These are phyloP conservation scores for Leptinotarsa juncta DNA, from an alignment of 2,888 invertebrate species.

Conservation along the genomic window DNA sequence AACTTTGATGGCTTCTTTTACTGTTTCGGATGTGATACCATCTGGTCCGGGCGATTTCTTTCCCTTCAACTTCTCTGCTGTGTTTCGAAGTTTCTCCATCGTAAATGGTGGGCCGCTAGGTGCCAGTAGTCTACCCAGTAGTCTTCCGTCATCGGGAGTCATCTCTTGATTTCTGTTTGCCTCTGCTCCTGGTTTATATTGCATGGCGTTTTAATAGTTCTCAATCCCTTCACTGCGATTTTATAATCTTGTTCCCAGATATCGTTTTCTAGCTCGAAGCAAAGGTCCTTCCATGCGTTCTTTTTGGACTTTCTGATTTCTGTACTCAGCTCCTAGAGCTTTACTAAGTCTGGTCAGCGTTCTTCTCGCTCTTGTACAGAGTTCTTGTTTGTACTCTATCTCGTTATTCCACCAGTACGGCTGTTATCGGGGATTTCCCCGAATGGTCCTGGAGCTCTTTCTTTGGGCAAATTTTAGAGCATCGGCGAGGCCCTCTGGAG, in stretches of 20 bases:
- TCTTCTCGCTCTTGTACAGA: slow-evolving; percentile 14
- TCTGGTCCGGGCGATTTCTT: slow-evolving; percentile 22
- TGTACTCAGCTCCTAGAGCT: neutral
- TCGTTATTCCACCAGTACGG: slow-evolving; percentile 21
- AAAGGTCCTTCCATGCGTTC: neutral
- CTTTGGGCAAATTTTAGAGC: neutral
- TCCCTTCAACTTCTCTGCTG: slow-evolving; percentile 17
- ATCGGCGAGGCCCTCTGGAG: neutral
- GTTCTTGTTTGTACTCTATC: neutral
- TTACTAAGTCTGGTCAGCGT: neutral
- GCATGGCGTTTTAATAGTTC: neutral
- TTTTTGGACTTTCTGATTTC: neutral
- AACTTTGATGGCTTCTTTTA: neutral
- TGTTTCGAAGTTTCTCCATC: neutral
- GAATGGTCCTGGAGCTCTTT: neutral
- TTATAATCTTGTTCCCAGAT: neutral
- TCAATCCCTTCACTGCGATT: neutral
- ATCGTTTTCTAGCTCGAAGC: neutral
- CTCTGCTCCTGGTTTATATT: neutral
- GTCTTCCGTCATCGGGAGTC: neutral
- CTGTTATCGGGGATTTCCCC: neutral
- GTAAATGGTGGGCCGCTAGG: neutral
- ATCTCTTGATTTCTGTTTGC: neutral
- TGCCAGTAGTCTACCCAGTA: neutral
- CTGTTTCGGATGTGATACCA: slow-evolving; percentile 15